These are phyloP conservation scores for Plecturocebus donacophilus DNA, from an alignment of 2,113 vertebrate species.

Conservation along the genomic window DNA sequence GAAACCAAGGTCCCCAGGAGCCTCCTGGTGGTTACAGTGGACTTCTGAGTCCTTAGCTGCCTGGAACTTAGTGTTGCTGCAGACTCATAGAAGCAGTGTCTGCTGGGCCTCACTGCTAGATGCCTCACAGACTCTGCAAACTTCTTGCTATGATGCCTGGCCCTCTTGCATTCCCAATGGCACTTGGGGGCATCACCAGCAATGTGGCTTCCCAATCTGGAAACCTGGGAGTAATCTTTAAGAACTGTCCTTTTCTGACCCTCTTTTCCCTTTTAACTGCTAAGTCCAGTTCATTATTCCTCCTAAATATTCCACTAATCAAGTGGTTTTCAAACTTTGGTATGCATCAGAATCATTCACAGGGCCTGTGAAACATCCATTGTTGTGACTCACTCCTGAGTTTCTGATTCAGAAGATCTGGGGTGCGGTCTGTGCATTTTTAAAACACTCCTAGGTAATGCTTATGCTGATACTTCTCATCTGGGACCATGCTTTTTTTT, in stretches of 20 bases:
- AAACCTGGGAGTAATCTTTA: not conserved
- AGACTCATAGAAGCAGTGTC: not conserved
- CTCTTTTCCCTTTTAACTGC: not conserved
- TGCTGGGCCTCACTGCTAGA: not conserved
- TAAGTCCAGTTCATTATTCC: not conserved
- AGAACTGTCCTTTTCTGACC: not conserved
- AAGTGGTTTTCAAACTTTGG: not conserved
- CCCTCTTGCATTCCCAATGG: not conserved
- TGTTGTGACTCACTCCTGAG: not conserved
- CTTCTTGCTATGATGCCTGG: not conserved
- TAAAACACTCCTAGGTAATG: not conserved
- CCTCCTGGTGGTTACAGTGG: not conserved
- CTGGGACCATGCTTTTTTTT: not conserved
- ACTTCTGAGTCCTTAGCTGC: not conserved
- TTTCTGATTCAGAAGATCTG: not conserved
- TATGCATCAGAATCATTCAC: not conserved
- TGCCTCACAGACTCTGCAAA: fast-evolving
- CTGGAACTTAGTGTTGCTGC: not conserved
- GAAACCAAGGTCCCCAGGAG: not conserved
- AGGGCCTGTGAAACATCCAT: not conserved
- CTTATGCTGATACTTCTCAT: not conserved
- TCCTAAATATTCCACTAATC: not conserved
- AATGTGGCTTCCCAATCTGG: not conserved
- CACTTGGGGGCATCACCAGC: not conserved
- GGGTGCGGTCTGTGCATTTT: not conserved